A percentile compares a stretch with the other conserved stretches of the same genome.
phyloP scores from a whole-genome alignment of 2,797 vertebrate genomes.

The Oryzias sinensis region DNA sequence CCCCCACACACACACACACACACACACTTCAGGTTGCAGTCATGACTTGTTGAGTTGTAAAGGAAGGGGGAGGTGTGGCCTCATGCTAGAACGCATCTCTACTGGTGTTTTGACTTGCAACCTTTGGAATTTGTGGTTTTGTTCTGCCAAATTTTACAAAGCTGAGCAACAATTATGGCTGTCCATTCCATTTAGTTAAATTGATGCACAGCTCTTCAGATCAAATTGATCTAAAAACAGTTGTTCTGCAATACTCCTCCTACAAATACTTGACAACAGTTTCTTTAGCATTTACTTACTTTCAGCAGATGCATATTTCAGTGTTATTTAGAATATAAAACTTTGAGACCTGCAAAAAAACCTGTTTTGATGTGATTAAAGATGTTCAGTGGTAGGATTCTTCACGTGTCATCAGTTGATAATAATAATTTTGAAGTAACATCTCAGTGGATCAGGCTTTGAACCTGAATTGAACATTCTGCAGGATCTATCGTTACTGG shows the following conservation, averaged over 20 bases:
- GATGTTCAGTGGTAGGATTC: conserved; percentile 13
- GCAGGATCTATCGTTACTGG: conserved; percentile 7
- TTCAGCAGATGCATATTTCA: not conserved
- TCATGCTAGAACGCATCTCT: conserved; percentile 39
- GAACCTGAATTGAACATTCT: conserved; percentile 14
- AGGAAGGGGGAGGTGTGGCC: conserved; percentile 18
- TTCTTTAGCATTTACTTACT: not conserved
- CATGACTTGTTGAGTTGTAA: conserved; percentile 14
- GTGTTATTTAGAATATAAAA: conserved; percentile 2
- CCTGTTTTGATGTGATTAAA: conserved; percentile 26
- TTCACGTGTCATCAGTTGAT: conserved; percentile 14
- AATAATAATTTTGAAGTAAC: conserved; percentile 11
- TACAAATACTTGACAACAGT: not conserved
- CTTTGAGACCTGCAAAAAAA: conserved; percentile 5
- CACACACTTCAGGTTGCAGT: conserved; percentile 18
- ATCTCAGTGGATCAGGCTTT: conserved; percentile 14
- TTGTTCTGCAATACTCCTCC: conserved; percentile 8
- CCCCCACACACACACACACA: too few species aligned
- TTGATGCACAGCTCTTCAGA: conserved; percentile 29
- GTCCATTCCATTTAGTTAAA: conserved; percentile 20
- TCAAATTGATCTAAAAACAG: conserved; percentile 27
- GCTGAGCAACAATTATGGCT: conserved; percentile 35
- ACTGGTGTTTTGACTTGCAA: conserved; percentile 56
- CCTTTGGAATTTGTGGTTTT: conserved; percentile 61
- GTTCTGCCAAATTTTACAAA: conserved; percentile 48